Evolutionary conservation across 2,113 vertebrate species (phyloP).

Genomic region (Engystomops pustulosus): DNA sequence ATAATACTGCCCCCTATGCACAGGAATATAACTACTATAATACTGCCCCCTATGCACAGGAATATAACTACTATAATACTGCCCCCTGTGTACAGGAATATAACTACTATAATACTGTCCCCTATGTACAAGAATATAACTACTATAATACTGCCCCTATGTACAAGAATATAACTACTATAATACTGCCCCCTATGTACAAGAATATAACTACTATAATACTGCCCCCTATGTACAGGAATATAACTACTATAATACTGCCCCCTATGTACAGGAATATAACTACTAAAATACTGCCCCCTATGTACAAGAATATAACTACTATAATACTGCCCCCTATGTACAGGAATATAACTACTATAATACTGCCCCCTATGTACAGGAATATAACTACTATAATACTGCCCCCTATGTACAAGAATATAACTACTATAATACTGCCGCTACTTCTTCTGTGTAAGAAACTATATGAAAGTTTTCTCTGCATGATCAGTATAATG

Average conservation of each 20-base stretch:
- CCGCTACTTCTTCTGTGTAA: not conserved
- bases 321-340: too few species aligned
- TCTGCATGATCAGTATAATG: not conserved
- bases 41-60: not conserved
- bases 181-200: not conserved
- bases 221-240: too few species aligned
- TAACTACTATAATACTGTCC: too few species aligned
- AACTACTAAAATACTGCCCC: too few species aligned
- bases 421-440: not conserved
- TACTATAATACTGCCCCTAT: not conserved
- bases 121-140: not conserved
- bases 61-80: slow-evolving; percentile 1
- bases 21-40: not conserved
- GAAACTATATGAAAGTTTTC: too few species aligned
- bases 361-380: not conserved
- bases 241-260: too few species aligned
- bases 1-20: too few species aligned
- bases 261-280: too few species aligned
- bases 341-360: not conserved
- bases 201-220: too few species aligned
- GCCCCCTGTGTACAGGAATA: too few species aligned
- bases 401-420: not conserved
- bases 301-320: too few species aligned
- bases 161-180: not conserved
- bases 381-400: too few species aligned